Evolutionary conservation across 1,140 invertebrate species (phyloP).

Genomic region (Rhopalosiphum maidis): DNA sequence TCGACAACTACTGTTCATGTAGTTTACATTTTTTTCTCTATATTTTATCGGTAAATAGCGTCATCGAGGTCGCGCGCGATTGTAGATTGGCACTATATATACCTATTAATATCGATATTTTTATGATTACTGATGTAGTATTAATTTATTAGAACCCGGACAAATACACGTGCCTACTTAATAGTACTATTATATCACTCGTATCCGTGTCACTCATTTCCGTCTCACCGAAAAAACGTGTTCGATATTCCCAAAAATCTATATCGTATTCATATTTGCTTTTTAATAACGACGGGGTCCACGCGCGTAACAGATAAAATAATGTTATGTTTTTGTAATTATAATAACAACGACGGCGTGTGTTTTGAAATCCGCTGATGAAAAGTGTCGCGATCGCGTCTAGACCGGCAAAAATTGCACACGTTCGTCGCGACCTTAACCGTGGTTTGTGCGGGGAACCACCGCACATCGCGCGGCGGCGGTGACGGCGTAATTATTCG

Average conservation of each 20-base stretch:
- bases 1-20: slow-evolving; percentile 23
- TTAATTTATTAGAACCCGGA: neutral
- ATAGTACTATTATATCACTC: neutral
- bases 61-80: slow-evolving; percentile 48
- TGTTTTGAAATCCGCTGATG: neutral
- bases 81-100: neutral
- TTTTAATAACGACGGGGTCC: neutral
- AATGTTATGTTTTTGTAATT: neutral
- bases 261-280: neutral
- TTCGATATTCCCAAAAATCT: neutral
- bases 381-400: slow-evolving; percentile 40
- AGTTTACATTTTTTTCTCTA: neutral
- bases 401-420: slow-evolving; percentile 22
- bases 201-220: neutral
- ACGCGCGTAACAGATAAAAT: neutral
- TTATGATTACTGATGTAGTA: neutral
- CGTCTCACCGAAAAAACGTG: neutral
- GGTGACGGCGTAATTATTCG: neutral
- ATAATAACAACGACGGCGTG: neutral
- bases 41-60: slow-evolving; percentile 4
- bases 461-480: neutral
- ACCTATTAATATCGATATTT: neutral
- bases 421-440: slow-evolving; percentile 44
- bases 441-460: slow-evolving; percentile 20
- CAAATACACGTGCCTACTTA: neutral